These are phyloP conservation scores for Drosophila triauraria DNA, from an alignment of 1,140 invertebrate species.

Conservation along the genomic window DNA sequence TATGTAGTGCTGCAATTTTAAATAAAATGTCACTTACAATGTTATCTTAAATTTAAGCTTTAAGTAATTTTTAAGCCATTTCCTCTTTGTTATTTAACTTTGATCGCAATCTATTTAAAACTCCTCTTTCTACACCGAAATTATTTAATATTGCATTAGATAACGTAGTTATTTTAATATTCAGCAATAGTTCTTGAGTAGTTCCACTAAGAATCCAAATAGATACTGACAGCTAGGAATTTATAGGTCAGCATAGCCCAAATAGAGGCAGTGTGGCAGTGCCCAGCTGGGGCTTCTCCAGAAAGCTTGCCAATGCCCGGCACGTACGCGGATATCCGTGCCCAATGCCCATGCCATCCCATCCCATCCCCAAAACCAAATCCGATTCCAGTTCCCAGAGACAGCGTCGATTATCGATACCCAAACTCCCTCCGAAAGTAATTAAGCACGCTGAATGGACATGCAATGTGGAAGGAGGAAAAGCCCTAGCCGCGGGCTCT, in stretches of 20 bases:
- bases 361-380: conserved; percentile 50
- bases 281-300: conserved; percentile 26
- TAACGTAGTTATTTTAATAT: background rate
- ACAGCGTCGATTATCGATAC: conserved; percentile 42
- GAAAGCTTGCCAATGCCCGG: conserved; percentile 50
- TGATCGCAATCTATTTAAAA: too few relatives aligned
- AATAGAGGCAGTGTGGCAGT: conserved; percentile 30
- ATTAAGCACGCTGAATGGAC: conserved; percentile 61
- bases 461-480: conserved; percentile 22
- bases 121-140: too few relatives aligned
- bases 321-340: conserved; percentile 82
- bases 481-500: conserved; percentile 53
- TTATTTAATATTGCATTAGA: background rate
- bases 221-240: conserved; percentile 20
- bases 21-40: too few relatives aligned
- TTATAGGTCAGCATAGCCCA: conserved; percentile 64
- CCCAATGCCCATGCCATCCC: conserved; percentile 56
- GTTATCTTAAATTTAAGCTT: too few relatives aligned
- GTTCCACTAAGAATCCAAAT: background rate
- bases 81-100: too few relatives aligned
- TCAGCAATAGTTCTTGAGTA: background rate
- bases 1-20: too few relatives aligned
- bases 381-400: conserved; percentile 54
- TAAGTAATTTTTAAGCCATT: too few relatives aligned
- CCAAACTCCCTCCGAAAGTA: conserved; percentile 51